Conservation (phyloP, 2,888 invertebrate genomes). For the Colostygia pectinataria region DNA sequence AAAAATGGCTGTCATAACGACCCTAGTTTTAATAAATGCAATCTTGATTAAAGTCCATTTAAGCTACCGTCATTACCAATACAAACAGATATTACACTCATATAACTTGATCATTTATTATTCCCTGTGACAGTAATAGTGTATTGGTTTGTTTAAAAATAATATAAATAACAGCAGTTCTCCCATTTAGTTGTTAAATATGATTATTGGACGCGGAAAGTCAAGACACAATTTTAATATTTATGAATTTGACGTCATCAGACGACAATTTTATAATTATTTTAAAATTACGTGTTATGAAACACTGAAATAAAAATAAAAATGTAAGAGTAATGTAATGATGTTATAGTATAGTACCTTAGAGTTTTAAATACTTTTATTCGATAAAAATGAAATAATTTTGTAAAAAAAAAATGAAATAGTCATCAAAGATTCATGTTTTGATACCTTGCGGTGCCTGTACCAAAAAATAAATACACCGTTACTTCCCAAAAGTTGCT, state of each 20-base stretch:
- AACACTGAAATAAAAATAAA: no score
- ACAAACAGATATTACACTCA: conserved; percentile 12
- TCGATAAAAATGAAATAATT: no score
- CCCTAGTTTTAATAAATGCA: conserved; percentile 34
- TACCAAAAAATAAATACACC: no score
- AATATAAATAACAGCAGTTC: conserved; percentile 22
- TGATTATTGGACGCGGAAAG: conserved; percentile 18
- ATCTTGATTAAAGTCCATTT: conserved; percentile 15
- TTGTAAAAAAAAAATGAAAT: no score
- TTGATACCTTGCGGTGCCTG: no score
- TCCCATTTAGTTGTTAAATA: conserved; percentile 22
- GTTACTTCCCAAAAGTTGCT: no score
- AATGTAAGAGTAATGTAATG: no score
- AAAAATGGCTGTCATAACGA: conserved; percentile 7
- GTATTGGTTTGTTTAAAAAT: conserved; percentile 24
- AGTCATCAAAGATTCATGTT: no score
- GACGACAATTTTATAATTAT: neutral
- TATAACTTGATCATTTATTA: conserved; percentile 12
- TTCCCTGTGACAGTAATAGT: conserved; percentile 7
- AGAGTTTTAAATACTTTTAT: no score
- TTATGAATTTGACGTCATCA: neutral
- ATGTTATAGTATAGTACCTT: no score
- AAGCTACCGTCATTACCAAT: conserved; percentile 6
- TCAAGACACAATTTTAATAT: neutral
- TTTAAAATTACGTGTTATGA: no score